A percentile compares a stretch with the other conserved stretches of the same genome.
Conservation (phyloP, 2,888 invertebrate species). For the Neoaliturus tenellus region DNA sequence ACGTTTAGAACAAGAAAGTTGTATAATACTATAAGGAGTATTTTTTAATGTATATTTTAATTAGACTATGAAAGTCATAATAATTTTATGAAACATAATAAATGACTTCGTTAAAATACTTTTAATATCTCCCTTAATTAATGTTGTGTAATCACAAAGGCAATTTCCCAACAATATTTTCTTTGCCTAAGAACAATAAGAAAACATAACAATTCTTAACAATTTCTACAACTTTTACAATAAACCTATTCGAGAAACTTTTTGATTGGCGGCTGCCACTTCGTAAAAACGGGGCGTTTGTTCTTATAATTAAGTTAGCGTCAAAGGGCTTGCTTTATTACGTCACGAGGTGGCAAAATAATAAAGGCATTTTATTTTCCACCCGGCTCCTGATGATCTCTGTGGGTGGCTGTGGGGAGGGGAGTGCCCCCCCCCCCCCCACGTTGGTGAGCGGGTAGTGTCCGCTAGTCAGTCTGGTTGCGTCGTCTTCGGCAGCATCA, state of each 20-base stretch:
- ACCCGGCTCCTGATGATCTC: background rate
- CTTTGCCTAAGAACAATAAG: no score
- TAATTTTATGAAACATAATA: no score
- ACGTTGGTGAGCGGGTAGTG: background rate
- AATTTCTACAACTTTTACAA: background rate
- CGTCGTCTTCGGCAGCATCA: background rate
- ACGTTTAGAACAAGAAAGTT: no score
- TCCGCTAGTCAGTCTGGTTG: background rate
- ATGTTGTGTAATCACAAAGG: no score
- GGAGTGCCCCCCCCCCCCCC: background rate
- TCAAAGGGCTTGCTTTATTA: conserved; percentile 24
- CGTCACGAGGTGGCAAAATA: background rate
- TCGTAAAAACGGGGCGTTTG: background rate
- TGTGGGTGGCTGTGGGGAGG: conserved; percentile 11
- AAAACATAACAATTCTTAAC: no score
- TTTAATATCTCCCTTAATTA: no score
- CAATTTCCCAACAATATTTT: no score
- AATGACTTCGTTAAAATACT: no score
- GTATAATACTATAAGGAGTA: no score
- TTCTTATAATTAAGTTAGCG: conserved; percentile 13
- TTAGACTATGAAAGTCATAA: no score
- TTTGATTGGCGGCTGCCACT: conserved; percentile 1
- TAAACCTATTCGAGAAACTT: background rate
- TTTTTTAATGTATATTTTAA: no score
- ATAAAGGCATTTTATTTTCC: background rate